Conservation (phyloP, 1,140 invertebrate species). For the Drosophila baimaii region DNA sequence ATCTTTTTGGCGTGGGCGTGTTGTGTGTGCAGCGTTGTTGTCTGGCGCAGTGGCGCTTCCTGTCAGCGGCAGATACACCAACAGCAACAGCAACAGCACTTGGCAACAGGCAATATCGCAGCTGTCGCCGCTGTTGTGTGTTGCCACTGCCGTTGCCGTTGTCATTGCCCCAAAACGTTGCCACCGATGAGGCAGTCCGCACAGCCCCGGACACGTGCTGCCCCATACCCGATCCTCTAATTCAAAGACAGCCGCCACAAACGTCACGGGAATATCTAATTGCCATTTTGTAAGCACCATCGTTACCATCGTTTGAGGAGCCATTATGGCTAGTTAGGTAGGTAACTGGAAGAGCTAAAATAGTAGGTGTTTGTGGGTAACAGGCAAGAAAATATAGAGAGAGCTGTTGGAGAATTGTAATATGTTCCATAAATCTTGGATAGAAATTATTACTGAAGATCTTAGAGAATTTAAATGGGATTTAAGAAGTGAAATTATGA, state of each 20-base stretch:
- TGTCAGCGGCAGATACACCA: constrained; percentile 54
- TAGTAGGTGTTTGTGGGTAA: constrained; percentile 5
- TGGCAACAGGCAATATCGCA: constrained; percentile 61
- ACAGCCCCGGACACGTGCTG: constrained; percentile 64
- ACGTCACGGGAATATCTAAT: constrained; percentile 77
- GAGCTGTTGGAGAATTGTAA: not conserved
- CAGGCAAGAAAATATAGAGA: not conserved
- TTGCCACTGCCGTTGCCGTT: constrained; percentile 25
- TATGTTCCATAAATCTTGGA: not conserved
- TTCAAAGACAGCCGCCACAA: constrained; percentile 66
- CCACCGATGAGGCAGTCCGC: constrained; percentile 15
- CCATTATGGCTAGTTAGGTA: constrained; percentile 15
- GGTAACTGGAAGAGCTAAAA: constrained; percentile 1
- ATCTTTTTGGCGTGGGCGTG: constrained; percentile 42
- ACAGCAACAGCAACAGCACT: constrained; percentile 51
- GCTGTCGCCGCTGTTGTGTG: constrained; percentile 54
- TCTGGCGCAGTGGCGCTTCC: constrained; percentile 79
- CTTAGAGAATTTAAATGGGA: no score
- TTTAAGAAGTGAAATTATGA: not conserved
- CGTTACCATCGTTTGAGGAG: constrained; percentile 7
- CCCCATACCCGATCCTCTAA: constrained; percentile 1
- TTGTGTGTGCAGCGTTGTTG: constrained; percentile 47
- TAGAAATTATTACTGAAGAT: not conserved
- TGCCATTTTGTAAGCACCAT: constrained; percentile 28
- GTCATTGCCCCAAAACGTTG: constrained; percentile 43